Conservation (phyloP, 2,888 invertebrate genomes). For the Hedychridium roseum region DNA sequence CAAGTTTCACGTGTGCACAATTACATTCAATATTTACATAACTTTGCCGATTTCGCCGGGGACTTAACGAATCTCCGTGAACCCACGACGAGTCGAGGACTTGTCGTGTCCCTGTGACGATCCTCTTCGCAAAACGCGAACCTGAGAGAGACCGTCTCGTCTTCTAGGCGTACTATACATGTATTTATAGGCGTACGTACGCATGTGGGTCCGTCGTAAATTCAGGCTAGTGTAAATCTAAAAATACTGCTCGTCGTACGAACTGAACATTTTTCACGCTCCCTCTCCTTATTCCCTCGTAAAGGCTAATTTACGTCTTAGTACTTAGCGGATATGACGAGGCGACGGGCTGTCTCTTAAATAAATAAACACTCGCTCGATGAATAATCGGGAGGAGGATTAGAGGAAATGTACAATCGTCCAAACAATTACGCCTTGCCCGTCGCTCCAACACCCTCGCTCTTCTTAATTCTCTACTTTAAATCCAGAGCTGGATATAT, state of each 20-base stretch:
- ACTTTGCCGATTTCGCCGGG: too few species aligned
- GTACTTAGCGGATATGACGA: conserved; percentile 50
- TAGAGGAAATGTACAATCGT: conserved; percentile 44
- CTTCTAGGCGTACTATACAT: conserved; percentile 30
- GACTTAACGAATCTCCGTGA: too few species aligned
- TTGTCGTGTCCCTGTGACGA: too few species aligned
- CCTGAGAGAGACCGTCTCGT: conserved; percentile 13
- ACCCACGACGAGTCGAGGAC: too few species aligned
- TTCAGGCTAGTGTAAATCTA: conserved; percentile 56
- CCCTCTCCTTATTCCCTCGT: neutral
- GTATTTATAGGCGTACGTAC: conserved; percentile 42
- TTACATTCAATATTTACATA: too few species aligned
- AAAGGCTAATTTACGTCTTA: too few species aligned
- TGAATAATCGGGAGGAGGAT: conserved; percentile 31
- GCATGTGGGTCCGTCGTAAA: conserved; percentile 50
- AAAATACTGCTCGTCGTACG: conserved; percentile 60
- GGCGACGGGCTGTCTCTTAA: conserved; percentile 50
- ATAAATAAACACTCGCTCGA: conserved; percentile 51
- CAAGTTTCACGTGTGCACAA: too few species aligned
- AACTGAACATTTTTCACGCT: conserved; percentile 35
- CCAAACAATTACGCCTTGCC: conserved; percentile 24
- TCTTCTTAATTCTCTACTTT: too few species aligned
- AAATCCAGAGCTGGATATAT: too few species aligned
- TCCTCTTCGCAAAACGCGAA: conserved; percentile 1
- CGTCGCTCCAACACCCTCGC: conserved; percentile 26